Percentiles rank a stretch among this genome's conserved stretches.
phyloP scores from a whole-genome alignment of 2,888 invertebrate species.

The Allophyes oxyacanthae region DNA sequence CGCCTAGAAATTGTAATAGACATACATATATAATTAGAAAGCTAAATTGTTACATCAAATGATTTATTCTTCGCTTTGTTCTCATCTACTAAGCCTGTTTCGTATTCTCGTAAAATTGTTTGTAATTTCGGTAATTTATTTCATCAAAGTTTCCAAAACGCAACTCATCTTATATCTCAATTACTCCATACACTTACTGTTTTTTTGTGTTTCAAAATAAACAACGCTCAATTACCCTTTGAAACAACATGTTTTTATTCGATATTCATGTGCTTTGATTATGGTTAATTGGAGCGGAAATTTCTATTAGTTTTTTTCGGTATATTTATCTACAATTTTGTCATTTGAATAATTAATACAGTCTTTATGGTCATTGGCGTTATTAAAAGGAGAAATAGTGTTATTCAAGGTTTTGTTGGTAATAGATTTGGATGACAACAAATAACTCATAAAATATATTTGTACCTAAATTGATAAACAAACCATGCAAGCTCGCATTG shows the following conservation, averaged over 20 bases:
- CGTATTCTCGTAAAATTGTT: not conserved
- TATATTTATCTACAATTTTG: constrained; percentile 4
- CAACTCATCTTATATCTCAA: constrained; percentile 1
- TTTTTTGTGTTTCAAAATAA: constrained; percentile 18
- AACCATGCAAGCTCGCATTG: constrained; percentile 2
- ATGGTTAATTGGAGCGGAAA: constrained; percentile 26
- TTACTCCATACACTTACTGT: not conserved
- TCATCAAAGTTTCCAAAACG: not conserved
- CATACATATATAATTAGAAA: not conserved
- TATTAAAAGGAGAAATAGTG: constrained; percentile 1
- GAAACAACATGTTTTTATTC: constrained; percentile 14
- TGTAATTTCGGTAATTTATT: not conserved
- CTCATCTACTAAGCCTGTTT: not conserved
- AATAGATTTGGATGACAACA: no score
- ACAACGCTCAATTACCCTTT: constrained; percentile 25
- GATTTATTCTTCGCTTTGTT: not conserved
- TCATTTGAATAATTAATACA: constrained; percentile 8
- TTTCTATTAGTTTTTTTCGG: constrained; percentile 8
- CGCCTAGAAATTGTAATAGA: not conserved
- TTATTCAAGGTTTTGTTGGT: constrained; percentile 1
- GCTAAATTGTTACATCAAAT: constrained; percentile 1
- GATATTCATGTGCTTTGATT: constrained; percentile 6
- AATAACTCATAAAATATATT: not conserved
- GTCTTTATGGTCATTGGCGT: not conserved
- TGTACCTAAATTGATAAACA: not conserved